Evolutionary conservation across 2,113 vertebrate genomes (phyloP), one percentile per base, ranked within the genome.

Genomic region (Hippocampus zosterae): DNA sequence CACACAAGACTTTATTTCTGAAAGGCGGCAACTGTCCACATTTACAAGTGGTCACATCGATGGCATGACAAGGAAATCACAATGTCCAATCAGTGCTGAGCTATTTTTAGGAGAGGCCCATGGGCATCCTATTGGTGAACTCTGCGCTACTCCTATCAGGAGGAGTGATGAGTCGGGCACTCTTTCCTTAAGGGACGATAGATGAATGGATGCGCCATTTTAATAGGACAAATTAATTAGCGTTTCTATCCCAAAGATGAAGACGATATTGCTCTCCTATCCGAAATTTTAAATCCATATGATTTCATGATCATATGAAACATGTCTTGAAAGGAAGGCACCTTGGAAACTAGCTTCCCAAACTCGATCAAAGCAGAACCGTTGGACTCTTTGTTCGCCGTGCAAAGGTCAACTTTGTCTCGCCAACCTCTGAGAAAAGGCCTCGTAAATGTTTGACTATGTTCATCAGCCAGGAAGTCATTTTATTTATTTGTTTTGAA

Each of bases 391-490:
- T 19, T 69, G 41, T 72, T 66, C 71, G 23, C 66, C 53, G 27
- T 75, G 55, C 79, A 80, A 65, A 75, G 75, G 63, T 84, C 67
- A 23, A 23, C 56, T 50, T n/a, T 25, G 27, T 29, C 16, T 69
- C 19, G 70, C 21, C 56, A 71, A 5, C 59, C 41, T 50, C 57
- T 67, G n/a, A 76, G 69, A 44, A 60, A 73, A 68, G 25, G 48
- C 21, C 73, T 53, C 0, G 76, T 81, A 72, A 86, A 85, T 85
- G 71, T 89, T 84, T 84, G 41, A 79, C 76, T 79, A 69, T 61
- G 6, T 61, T 50, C 50, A 46, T 18, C 10, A 69, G 23, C 71
- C 10, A 55, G 27, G 21, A 0, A 18, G 52, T 76, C 44, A n/a
- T 21, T 75, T 60, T 44, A 44, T 44, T 44, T 44, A 37, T 37